A percentile compares a stretch with the other conserved stretches of the same genome.
Evolutionary conservation across 2,888 invertebrate genomes (phyloP).

Genomic region (Venustoraphidia nigricollis): DNA sequence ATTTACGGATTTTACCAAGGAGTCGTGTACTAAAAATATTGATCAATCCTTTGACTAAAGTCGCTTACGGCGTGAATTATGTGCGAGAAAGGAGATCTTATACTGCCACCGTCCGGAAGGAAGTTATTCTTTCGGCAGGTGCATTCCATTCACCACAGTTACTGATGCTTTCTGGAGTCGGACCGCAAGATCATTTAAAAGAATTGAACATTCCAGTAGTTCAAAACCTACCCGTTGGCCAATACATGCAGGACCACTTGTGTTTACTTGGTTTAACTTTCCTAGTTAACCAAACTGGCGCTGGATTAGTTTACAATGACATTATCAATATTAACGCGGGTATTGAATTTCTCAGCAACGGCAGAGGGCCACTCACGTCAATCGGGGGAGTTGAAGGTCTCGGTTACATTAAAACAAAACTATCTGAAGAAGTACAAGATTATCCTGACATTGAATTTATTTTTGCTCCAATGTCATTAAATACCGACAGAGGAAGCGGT

Average conservation of each 20-base stretch:
- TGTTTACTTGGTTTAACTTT: slow-evolving; percentile 17
- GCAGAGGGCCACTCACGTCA: slow-evolving; percentile 25
- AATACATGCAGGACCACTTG: slow-evolving; percentile 12
- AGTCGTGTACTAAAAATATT: slow-evolving; percentile 48
- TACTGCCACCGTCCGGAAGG: slow-evolving; percentile 26
- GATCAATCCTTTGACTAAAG: slow-evolving; percentile 42
- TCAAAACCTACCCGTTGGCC: slow-evolving; percentile 24
- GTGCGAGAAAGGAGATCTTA: slow-evolving; percentile 27
- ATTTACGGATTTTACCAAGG: slow-evolving; percentile 50
- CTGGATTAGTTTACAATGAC: neutral
- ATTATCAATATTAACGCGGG: neutral
- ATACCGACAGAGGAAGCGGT: slow-evolving; percentile 32
- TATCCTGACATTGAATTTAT: slow-evolving; percentile 44
- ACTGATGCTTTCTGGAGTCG: slow-evolving; percentile 38
- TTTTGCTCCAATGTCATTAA: slow-evolving; percentile 35
- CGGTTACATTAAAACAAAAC: slow-evolving; percentile 37
- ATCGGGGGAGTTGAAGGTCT: slow-evolving; percentile 43
- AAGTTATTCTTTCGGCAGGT: slow-evolving; percentile 37
- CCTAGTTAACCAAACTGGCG: slow-evolving; percentile 27
- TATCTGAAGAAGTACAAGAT: slow-evolving; percentile 31
- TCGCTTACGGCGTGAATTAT: slow-evolving; percentile 53
- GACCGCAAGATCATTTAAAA: slow-evolving; percentile 23
- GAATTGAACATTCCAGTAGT: slow-evolving; percentile 21
- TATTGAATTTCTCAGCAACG: slow-evolving; percentile 25
- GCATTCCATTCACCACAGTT: slow-evolving; percentile 42